Conservation (phyloP, 2,888 invertebrate genomes). For the Isotomurus palustris region DNA sequence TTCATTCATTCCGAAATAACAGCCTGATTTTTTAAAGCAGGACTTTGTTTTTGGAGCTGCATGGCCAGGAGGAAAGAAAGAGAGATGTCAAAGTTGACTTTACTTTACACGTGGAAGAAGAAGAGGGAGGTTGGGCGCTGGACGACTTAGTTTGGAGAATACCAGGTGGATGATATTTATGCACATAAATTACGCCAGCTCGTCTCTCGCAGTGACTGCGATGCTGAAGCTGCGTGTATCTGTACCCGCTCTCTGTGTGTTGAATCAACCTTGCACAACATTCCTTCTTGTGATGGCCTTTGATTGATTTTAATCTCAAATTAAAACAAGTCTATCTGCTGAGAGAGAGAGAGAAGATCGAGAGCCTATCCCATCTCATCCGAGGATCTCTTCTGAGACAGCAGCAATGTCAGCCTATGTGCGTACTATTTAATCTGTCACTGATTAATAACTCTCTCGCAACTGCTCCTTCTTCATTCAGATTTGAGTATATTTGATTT, state of each 20-base stretch:
- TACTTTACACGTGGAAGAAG: background rate
- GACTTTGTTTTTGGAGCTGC: too few relatives aligned
- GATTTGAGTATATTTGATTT: background rate
- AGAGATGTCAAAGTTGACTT: background rate
- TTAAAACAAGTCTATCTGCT: slow-evolving; percentile 3
- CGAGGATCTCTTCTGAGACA: background rate
- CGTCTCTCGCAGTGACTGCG: too few relatives aligned
- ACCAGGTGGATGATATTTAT: slow-evolving; percentile 8
- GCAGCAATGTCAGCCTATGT: background rate
- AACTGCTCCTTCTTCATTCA: background rate
- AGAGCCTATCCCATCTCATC: too few relatives aligned
- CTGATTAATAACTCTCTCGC: slow-evolving; percentile 2
- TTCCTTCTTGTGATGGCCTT: background rate
- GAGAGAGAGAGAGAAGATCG: background rate
- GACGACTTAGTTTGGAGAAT: too few relatives aligned
- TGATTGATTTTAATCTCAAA: slow-evolving; percentile 2
- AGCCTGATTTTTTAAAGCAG: too few relatives aligned
- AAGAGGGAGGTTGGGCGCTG: slow-evolving; percentile 10
- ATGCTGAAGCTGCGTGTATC: too few relatives aligned
- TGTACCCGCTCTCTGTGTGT: too few relatives aligned
- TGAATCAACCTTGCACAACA: slow-evolving; percentile 3
- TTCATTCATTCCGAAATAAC: too few relatives aligned
- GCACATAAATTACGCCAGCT: slow-evolving; percentile 9
- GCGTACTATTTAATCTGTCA: background rate
- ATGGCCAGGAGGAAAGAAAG: too few relatives aligned